phyloP scores from a whole-genome alignment of 2,113 vertebrate genomes.

The Bubo scandiacus region DNA sequence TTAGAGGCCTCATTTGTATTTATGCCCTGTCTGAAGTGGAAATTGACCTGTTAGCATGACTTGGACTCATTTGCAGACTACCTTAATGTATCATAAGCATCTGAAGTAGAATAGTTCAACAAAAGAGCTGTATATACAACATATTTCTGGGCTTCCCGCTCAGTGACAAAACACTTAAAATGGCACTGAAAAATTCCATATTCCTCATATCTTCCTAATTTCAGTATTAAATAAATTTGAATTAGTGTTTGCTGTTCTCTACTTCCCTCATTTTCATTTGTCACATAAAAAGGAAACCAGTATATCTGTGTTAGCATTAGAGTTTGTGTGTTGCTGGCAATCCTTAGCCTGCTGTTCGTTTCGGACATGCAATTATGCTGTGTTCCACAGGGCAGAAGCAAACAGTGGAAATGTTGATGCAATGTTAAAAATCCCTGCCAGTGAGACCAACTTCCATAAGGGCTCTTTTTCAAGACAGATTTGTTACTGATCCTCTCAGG shows the following conservation, averaged over 20 bases:
- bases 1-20: neutral
- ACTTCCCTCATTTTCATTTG: neutral
- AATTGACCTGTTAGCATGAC: neutral
- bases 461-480: neutral
- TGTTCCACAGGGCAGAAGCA: neutral
- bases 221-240: neutral
- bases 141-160: neutral
- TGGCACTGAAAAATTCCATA: neutral
- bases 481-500: neutral
- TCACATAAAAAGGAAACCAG: neutral
- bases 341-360: neutral
- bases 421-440: neutral
- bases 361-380: neutral
- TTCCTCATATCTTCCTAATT: neutral
- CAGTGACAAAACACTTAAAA: neutral
- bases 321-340: neutral
- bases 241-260: neutral
- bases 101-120: neutral
- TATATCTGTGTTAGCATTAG: neutral
- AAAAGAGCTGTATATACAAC: neutral
- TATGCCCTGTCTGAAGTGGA: neutral
- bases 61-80: neutral
- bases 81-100: neutral
- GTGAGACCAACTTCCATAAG: neutral
- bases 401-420: neutral